phyloP scores from a whole-genome alignment of 2,797 vertebrate genomes.

The Cirrhinus molitorella region DNA sequence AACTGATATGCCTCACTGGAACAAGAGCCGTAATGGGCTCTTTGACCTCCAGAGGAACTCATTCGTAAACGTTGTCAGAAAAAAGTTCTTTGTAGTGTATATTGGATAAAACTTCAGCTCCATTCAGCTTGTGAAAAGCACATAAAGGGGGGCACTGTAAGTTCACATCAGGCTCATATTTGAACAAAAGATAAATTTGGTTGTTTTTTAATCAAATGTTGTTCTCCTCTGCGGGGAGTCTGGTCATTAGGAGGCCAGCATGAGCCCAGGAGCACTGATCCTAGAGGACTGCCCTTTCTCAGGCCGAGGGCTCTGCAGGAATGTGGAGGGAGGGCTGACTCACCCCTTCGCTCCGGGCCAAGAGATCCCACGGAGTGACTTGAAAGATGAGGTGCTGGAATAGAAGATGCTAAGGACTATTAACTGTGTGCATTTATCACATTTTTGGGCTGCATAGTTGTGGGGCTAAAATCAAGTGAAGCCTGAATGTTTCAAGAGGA shows the following conservation, averaged over 20 bases:
- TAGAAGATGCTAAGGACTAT: slow-evolving; percentile 15
- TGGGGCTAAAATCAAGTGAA: background rate
- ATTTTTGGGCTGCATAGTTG: slow-evolving; percentile 9
- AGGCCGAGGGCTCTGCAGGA: slow-evolving; percentile 37
- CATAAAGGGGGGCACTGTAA: background rate
- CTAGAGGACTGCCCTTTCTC: slow-evolving; percentile 35
- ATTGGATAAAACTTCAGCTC: background rate
- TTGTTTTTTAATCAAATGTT: slow-evolving; percentile 11
- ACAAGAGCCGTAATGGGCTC: background rate
- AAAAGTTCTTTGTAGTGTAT: background rate
- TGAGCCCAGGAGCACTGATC: background rate
- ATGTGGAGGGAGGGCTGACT: slow-evolving; percentile 40
- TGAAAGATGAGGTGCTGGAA: slow-evolving; percentile 20
- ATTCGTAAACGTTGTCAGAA: background rate
- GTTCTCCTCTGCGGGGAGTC: background rate
- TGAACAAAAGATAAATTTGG: slow-evolving; percentile 4
- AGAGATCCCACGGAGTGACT: slow-evolving; percentile 26
- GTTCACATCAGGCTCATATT: slow-evolving; percentile 13
- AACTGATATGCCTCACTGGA: slow-evolving; percentile 4
- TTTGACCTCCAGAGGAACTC: slow-evolving; percentile 13
- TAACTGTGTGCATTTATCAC: slow-evolving; percentile 23
- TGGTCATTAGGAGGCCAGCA: slow-evolving; percentile 20
- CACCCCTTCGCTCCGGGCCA: slow-evolving; percentile 17
- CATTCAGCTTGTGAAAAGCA: background rate
- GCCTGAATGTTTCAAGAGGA: background rate